These are phyloP conservation scores for Scomber scombrus DNA, from an alignment of 2,113 vertebrate species.

Conservation along the genomic window DNA sequence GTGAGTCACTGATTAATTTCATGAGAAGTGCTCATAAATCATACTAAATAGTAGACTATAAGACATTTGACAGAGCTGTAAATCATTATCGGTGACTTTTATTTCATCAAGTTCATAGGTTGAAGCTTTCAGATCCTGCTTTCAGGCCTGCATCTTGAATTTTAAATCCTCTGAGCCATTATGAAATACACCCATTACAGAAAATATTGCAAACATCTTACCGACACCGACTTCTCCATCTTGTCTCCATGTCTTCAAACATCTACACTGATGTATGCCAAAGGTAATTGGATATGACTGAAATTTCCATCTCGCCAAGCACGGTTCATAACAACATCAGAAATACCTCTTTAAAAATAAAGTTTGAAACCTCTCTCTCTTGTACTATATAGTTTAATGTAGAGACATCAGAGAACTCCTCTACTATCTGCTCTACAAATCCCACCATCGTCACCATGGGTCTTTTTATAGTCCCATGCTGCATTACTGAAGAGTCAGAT, in stretches of 20 bases:
- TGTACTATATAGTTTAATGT: neutral
- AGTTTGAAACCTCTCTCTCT: neutral
- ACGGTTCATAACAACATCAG: neutral
- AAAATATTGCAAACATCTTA: neutral
- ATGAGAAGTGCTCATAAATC: neutral
- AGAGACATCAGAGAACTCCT: neutral
- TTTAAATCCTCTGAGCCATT: neutral
- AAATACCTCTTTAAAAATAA: neutral
- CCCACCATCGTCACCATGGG: slow-evolving; percentile 16
- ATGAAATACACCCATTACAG: neutral
- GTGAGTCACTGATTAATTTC: slow-evolving; percentile 49
- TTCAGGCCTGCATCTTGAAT: neutral
- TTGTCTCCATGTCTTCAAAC: neutral
- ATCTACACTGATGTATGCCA: neutral
- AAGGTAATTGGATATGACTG: neutral
- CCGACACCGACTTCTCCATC: neutral
- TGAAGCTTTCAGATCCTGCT: neutral
- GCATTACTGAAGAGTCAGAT: slow-evolving; percentile 61
- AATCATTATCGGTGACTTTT: neutral
- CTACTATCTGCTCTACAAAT: slow-evolving; percentile 11
- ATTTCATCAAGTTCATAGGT: slow-evolving; percentile 9
- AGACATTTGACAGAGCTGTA: neutral
- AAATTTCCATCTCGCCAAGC: neutral
- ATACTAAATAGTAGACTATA: neutral
- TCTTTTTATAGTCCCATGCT: slow-evolving; percentile 65